Conservation (phyloP, 2,113 vertebrate genomes). For the Nothobranchius kuhntae region DNA sequence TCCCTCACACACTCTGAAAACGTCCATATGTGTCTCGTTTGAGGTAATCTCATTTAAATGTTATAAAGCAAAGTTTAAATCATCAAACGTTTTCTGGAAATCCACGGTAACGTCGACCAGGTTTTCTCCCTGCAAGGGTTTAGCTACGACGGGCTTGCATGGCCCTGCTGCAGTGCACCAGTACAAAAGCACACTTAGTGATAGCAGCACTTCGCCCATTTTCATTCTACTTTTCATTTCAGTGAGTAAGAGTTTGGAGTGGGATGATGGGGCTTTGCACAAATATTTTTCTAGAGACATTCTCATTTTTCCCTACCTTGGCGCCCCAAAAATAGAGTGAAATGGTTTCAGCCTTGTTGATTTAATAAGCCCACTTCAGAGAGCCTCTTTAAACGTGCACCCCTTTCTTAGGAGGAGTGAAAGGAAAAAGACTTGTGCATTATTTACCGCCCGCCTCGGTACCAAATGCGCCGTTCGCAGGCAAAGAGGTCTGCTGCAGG, state of each 20-base stretch:
- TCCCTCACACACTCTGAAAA: slow-evolving; percentile 12
- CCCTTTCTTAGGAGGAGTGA: slow-evolving; percentile 59
- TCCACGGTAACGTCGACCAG: slow-evolving; percentile 16
- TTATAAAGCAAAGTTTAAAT: slow-evolving; percentile 47
- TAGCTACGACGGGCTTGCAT: slow-evolving; percentile 7
- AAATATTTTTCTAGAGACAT: slow-evolving; percentile 30
- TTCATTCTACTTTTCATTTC: slow-evolving; percentile 28
- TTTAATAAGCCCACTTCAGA: slow-evolving; percentile 71
- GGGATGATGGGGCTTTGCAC: slow-evolving; percentile 8
- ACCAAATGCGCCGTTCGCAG: slow-evolving; percentile 43
- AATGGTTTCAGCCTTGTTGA: slow-evolving; percentile 26
- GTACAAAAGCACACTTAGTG: slow-evolving; percentile 19
- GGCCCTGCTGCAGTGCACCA: slow-evolving; percentile 20
- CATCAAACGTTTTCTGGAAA: slow-evolving; percentile 23
- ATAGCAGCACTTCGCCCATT: slow-evolving; percentile 19
- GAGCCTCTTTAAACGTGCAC: slow-evolving; percentile 47
- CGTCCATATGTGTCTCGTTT: not conserved
- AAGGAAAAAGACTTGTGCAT: slow-evolving; percentile 73
- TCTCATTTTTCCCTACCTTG: slow-evolving; percentile 7
- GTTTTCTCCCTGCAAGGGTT: slow-evolving; percentile 6
- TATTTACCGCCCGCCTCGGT: slow-evolving; percentile 75
- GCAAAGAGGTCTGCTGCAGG: slow-evolving; percentile 66
- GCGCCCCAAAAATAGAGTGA: slow-evolving; percentile 12
- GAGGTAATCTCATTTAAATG: slow-evolving; percentile 1
- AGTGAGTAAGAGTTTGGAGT: not conserved